A percentile compares a stretch with the other conserved stretches of the same genome.
These are phyloP conservation scores for Strongylocentrotus purpuratus DNA, from an alignment of 35 echinoderm and acorn worm species.

Conservation along the genomic window DNA sequence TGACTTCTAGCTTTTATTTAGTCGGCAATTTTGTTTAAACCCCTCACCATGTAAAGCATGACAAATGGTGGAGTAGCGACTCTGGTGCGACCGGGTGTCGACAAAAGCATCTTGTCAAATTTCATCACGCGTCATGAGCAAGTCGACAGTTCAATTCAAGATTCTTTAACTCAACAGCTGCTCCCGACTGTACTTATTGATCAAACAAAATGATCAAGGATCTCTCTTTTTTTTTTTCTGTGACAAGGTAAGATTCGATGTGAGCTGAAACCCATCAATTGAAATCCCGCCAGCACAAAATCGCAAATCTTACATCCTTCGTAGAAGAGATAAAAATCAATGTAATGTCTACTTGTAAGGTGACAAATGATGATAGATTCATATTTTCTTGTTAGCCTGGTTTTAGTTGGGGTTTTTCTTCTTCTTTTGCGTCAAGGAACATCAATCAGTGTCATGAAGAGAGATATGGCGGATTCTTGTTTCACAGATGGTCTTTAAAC, in stretches of 20 bases:
- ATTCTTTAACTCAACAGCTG: background rate
- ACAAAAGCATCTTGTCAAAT: background rate
- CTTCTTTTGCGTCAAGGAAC: background rate
- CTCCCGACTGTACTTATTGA: background rate
- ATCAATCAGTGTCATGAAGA: background rate
- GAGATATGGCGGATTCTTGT: background rate
- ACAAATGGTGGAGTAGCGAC: background rate
- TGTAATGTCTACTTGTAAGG: background rate
- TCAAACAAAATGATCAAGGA: background rate
- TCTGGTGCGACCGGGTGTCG: background rate
- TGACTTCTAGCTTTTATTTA: no score
- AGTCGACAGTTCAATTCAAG: background rate
- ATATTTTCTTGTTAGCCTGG: background rate
- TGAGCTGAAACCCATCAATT: background rate
- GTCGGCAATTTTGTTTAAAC: no score
- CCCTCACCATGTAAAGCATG: no score
- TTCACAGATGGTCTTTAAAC: background rate
- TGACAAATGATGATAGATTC: background rate
- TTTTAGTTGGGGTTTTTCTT: background rate
- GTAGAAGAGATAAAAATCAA: background rate
- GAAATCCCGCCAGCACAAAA: background rate
- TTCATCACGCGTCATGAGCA: background rate
- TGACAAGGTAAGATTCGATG: background rate
- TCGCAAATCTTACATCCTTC: background rate
- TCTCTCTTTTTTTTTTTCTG: background rate